A percentile compares a stretch with the other conserved stretches of the same genome.
Evolutionary conservation across 2,113 vertebrate genomes (phyloP).

Genomic region (Callipepla californica): DNA sequence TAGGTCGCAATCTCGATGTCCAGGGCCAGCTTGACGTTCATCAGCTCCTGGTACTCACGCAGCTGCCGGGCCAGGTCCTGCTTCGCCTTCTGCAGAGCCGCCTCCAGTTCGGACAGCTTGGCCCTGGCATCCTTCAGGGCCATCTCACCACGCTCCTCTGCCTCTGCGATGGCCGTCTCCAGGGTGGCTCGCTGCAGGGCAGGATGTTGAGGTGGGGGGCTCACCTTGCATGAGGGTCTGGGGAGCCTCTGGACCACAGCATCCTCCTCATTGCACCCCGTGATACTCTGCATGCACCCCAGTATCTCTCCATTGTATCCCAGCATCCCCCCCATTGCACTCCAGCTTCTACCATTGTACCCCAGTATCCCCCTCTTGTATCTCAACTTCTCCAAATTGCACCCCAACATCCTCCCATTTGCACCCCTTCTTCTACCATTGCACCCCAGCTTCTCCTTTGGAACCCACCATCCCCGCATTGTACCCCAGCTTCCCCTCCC

Average conservation of each 20-base stretch:
- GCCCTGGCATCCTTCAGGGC: constrained; percentile 73
- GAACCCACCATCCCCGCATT: neutral
- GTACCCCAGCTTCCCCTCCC: neutral
- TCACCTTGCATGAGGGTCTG: neutral
- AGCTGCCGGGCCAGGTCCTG: constrained; percentile 72
- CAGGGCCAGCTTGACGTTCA: constrained; percentile 87
- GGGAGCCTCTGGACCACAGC: neutral
- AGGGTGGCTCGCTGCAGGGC: neutral
- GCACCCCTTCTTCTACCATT: too few species aligned
- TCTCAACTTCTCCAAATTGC: neutral
- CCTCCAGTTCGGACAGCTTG: constrained; percentile 73
- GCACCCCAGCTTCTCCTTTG: neutral
- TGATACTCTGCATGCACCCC: neutral
- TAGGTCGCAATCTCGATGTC: constrained; percentile 89
- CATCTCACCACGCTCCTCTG: constrained; percentile 71
- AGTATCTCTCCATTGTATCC: neutral
- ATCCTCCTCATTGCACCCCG: neutral
- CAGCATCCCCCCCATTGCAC: neutral
- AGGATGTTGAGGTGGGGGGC: neutral
- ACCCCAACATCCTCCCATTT: neutral
- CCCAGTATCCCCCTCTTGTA: neutral
- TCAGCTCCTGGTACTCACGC: constrained; percentile 85
- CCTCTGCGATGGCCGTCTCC: constrained; percentile 44
- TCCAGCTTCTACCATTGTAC: too few species aligned
- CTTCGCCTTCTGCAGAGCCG: constrained; percentile 73